These are phyloP conservation scores for Amphimallon solstitiale DNA, from an alignment of 2,888 invertebrate genomes.

Conservation along the genomic window DNA sequence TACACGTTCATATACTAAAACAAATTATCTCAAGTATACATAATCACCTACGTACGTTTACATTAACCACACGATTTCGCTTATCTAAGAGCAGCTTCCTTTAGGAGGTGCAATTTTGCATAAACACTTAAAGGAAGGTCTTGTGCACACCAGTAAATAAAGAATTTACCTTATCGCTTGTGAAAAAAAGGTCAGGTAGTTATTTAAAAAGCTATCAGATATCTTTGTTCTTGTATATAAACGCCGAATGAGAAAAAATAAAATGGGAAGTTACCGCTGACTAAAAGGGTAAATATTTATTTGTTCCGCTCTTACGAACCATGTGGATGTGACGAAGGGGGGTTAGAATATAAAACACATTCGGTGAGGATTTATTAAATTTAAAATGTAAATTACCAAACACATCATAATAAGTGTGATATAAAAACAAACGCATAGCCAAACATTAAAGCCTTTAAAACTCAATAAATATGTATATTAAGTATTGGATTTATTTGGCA, in stretches of 20 bases:
- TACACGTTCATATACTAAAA: too few species aligned
- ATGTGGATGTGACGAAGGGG: constrained; percentile 13
- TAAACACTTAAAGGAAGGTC: not conserved
- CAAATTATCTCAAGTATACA: not conserved
- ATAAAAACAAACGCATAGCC: constrained; percentile 15
- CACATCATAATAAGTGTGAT: constrained; percentile 1
- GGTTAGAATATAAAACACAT: constrained; percentile 16
- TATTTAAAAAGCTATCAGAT: constrained; percentile 9
- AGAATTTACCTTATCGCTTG: constrained; percentile 7
- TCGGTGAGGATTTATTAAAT: constrained; percentile 26
- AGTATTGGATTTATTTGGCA: constrained; percentile 27
- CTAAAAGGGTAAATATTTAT: constrained; percentile 39
- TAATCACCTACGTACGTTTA: not conserved
- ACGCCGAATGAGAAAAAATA: constrained; percentile 15
- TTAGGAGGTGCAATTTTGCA: not conserved
- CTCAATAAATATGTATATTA: constrained; percentile 29
- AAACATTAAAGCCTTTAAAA: constrained; percentile 13
- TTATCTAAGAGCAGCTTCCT: not conserved
- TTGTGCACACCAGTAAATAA: constrained; percentile 7
- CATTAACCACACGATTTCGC: not conserved
- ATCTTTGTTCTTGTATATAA: constrained; percentile 19
- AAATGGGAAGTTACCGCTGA: constrained; percentile 2
- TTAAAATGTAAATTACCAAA: constrained; percentile 24
- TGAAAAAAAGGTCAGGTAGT: constrained; percentile 4
- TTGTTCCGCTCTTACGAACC: constrained; percentile 21